A percentile compares a stretch with the other conserved stretches of the same genome.
These are phyloP conservation scores for Eupithecia dodoneata DNA, from an alignment of 2,888 invertebrate genomes.

Conservation along the genomic window DNA sequence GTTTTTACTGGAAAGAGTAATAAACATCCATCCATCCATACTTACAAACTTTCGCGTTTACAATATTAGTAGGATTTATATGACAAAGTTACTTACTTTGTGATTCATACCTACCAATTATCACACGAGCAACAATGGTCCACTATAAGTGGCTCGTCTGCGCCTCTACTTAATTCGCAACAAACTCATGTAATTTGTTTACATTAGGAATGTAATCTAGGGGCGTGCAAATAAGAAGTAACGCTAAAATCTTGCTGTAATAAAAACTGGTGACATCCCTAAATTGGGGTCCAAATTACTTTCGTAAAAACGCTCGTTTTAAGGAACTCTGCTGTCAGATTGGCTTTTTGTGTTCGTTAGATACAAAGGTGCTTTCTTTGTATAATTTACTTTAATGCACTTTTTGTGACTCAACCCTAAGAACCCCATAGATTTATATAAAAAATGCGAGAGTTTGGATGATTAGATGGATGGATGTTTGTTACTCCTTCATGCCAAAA, in stretches of 20 bases:
- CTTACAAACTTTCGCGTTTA: too few relatives aligned
- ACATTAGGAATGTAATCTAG: slow-evolving; percentile 35
- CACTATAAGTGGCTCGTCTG: background rate
- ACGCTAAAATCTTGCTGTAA: slow-evolving; percentile 29
- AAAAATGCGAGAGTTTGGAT: too few relatives aligned
- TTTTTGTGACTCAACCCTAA: slow-evolving; percentile 3
- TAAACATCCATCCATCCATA: too few relatives aligned
- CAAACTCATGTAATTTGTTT: slow-evolving; percentile 26
- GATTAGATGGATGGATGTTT: too few relatives aligned
- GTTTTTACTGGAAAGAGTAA: too few relatives aligned
- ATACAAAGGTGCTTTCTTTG: background rate
- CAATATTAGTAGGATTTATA: background rate
- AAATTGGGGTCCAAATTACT: slow-evolving; percentile 33
- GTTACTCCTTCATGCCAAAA: too few relatives aligned
- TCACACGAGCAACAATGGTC: background rate
- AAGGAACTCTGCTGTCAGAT: slow-evolving; percentile 15
- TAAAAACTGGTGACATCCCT: slow-evolving; percentile 35
- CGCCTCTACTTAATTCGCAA: background rate
- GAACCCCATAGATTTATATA: background rate
- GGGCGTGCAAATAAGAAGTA: slow-evolving; percentile 36
- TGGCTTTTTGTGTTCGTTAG: slow-evolving; percentile 5
- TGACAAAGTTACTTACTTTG: background rate
- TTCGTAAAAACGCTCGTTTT: slow-evolving; percentile 30
- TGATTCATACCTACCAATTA: background rate
- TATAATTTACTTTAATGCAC: slow-evolving; percentile 2